Conservation (phyloP, 1,140 invertebrate genomes). For the Drosophila mauritiana region DNA sequence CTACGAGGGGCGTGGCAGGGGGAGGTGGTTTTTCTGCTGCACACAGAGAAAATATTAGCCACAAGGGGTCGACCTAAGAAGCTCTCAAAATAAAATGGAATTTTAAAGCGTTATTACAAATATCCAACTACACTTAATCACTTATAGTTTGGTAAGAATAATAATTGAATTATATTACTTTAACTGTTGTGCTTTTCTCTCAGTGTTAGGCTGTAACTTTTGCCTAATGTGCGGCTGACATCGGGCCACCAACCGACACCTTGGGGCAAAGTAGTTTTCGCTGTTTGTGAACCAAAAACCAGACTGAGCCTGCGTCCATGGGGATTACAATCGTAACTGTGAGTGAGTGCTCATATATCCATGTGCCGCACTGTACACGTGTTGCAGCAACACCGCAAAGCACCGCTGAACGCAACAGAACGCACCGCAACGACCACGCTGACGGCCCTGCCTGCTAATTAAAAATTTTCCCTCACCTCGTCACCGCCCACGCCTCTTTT, state of each 20-base stretch:
- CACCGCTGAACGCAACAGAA: conserved; percentile 27
- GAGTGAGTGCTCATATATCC: conserved; percentile 26
- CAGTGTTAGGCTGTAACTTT: conserved; percentile 15
- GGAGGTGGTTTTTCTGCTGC: background rate
- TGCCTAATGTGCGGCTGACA: conserved; percentile 73
- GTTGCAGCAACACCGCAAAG: conserved; percentile 49
- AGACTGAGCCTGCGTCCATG: conserved; percentile 43
- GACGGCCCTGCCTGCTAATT: conserved; percentile 60
- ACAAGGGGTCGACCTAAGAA: background rate
- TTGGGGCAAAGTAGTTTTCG: conserved; percentile 81
- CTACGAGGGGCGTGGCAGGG: conserved; percentile 35
- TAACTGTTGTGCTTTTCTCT: background rate
- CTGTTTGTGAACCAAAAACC: conserved; percentile 60
- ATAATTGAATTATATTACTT: too few species aligned
- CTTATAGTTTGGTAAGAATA: too few species aligned
- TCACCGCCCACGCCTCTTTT: conserved; percentile 9
- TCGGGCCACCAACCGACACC: conserved; percentile 45
- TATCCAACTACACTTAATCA: too few species aligned
- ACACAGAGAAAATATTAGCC: background rate
- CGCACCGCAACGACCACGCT: conserved; percentile 33
- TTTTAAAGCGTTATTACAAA: background rate
- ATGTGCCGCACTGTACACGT: conserved; percentile 52
- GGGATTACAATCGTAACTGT: conserved; percentile 43
- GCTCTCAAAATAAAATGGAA: background rate
- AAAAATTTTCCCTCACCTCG: conserved; percentile 60